Base-by-base conservation (phyloP, 1,140 invertebrate genomes). In the Camponotus pennsylvanicus region DNA sequence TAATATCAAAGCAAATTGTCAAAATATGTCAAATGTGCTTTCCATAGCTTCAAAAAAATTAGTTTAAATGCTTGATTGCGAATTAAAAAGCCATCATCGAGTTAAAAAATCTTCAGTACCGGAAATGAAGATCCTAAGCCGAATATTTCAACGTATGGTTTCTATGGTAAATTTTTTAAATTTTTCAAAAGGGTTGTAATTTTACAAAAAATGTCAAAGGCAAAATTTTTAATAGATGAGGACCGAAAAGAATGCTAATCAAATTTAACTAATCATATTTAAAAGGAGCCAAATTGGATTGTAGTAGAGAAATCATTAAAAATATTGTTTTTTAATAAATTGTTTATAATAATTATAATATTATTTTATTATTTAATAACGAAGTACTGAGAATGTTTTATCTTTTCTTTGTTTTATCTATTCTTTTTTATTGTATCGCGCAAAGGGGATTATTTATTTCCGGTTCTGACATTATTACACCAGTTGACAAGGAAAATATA, bases 401-500 rank as follows among this genome's bases (percentile, higher is more conserved):
- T n/a, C 32, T 40, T 27, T 27, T 27, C 27, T 27, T 27, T 27
- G 27, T 27, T 27, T 27, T 27, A 27, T 27, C 27, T 21, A 27
- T 45, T 34, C 34, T 45, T 34, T 55, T 49, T 63, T 8, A 11
- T 63, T 76, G 8, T 66, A 66, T 3, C 15, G 9, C 49, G 37
- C 11, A 57, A 15, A 42, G 1, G 13, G 49, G 4, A 42, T 21
- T 49, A 15, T 79, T 13, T 69, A 57, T n/a, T 79, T 55, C 63
- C 8, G 45, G 13, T 71, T 32, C 66, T 78, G 32, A 11, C 7
- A n/a, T 79, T 79, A 37, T 11, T n/a, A 32, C 34, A 55, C 32
- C 52, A 18, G n/a, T 79, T 52, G 34, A 69, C 34, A 40, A 69
- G 63, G 15, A 80, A 70, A 80, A 57, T 70, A 70, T 59, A n/a